A percentile compares a stretch with the other conserved stretches of the same genome.
phyloP scores from a whole-genome alignment of 2,888 invertebrate genomes.

The Drosophila diplacantha region DNA sequence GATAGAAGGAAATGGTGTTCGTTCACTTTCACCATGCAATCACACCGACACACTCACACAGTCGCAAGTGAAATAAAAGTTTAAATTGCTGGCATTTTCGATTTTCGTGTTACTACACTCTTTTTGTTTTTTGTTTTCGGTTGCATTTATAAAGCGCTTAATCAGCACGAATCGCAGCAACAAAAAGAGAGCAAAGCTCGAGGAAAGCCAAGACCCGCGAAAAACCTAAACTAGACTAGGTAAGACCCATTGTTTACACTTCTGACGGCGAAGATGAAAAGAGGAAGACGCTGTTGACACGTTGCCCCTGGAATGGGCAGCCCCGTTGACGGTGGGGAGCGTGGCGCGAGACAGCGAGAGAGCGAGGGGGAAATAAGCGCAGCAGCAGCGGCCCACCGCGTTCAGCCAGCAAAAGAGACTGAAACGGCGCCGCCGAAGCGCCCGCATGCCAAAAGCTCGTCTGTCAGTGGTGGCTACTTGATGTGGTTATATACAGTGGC shows the following conservation, averaged over 20 bases:
- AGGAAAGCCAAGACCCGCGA: conserved; percentile 11
- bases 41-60: conserved; percentile 30
- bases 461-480: conserved; percentile 2
- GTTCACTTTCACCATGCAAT: conserved; percentile 65
- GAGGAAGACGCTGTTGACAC: conserved; percentile 51
- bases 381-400: conserved; percentile 47
- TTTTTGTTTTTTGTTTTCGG: conserved; percentile 11
- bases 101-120: conserved; percentile 41
- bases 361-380: conserved; percentile 19
- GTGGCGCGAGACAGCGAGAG: background rate
- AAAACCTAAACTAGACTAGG: conserved; percentile 40
- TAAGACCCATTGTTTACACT: conserved; percentile 63
- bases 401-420: conserved; percentile 52
- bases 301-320: conserved; percentile 63
- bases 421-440: conserved; percentile 28
- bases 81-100: conserved; percentile 57
- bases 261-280: conserved; percentile 37
- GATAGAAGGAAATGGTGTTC: conserved; percentile 21
- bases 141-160: conserved; percentile 49
- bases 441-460: conserved; percentile 47
- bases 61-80: conserved; percentile 37
- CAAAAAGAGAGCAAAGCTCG: conserved; percentile 13
- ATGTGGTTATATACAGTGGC: too few species aligned
- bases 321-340: conserved; percentile 21
- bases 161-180: conserved; percentile 40